These are phyloP conservation scores for Salvelinus namaycush DNA, from an alignment of 2,113 vertebrate genomes.

Conservation along the genomic window DNA sequence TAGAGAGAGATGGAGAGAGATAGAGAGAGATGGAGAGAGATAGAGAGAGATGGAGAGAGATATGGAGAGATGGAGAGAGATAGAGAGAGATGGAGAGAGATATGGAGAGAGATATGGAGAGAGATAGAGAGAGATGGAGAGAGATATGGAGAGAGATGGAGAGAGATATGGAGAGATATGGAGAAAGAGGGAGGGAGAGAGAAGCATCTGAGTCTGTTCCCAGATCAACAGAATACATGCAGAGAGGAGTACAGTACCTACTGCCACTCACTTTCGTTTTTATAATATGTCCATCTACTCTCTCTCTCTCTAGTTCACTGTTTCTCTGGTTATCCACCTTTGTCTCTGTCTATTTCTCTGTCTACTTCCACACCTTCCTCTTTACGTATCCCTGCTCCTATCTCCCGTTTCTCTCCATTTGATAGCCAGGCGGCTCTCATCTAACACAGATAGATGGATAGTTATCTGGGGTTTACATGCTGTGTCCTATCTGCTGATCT, in stretches of 20 bases:
- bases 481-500: conserved; percentile 37
- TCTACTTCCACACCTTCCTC: neutral
- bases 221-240: neutral
- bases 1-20: too few relatives aligned
- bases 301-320: neutral
- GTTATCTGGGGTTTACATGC: conserved; percentile 43
- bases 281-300: too few relatives aligned
- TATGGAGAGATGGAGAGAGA: neutral
- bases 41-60: neutral
- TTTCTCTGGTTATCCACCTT: neutral
- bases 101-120: neutral
- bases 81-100: neutral
- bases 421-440: conserved; percentile 39
- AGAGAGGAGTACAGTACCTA: neutral
- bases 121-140: neutral
- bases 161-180: neutral
- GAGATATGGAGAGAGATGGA: neutral
- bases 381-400: neutral
- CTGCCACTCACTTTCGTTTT: neutral
- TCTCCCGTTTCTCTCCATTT: conserved; percentile 33
- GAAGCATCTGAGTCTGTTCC: neutral
- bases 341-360: neutral
- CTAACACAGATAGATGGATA: conserved; percentile 49
- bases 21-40: neutral
- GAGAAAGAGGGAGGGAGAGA: neutral